A percentile compares a stretch with the other conserved stretches of the same genome.
Evolutionary conservation across 1,140 invertebrate species (phyloP).

Genomic region (Leptopilina clavipes): DNA sequence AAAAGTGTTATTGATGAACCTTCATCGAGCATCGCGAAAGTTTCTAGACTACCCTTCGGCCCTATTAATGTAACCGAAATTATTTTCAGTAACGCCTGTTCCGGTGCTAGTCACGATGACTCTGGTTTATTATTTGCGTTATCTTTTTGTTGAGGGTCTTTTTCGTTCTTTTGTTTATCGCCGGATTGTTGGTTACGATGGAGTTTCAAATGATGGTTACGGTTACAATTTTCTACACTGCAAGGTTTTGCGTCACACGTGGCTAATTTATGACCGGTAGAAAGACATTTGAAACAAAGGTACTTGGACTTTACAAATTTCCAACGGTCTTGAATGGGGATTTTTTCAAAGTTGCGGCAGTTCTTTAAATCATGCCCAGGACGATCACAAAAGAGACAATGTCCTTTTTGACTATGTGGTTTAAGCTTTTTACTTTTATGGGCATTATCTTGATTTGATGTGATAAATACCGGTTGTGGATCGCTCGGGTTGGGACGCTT

Average conservation of each 20-base stretch:
- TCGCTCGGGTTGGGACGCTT: background rate
- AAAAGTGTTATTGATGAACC: conserved; percentile 31
- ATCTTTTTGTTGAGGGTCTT: background rate
- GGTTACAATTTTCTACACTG: background rate
- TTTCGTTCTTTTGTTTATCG: background rate
- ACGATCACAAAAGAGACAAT: background rate
- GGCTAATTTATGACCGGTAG: background rate
- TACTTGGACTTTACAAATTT: background rate
- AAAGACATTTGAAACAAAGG: background rate
- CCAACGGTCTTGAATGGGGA: background rate
- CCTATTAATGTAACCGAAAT: background rate
- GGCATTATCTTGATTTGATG: background rate
- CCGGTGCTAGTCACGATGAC: background rate
- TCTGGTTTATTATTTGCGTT: background rate
- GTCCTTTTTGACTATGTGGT: background rate
- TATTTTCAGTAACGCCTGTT: background rate
- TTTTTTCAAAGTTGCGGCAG: background rate
- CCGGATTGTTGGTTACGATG: background rate
- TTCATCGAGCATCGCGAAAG: conserved; percentile 26
- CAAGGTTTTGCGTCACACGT: background rate
- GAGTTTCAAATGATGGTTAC: background rate
- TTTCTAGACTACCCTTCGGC: background rate
- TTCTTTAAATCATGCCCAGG: background rate
- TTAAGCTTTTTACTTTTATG: background rate
- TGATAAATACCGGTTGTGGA: background rate